phyloP scores from a whole-genome alignment of 2,888 invertebrate species.

The Drosophila macrothrix region DNA sequence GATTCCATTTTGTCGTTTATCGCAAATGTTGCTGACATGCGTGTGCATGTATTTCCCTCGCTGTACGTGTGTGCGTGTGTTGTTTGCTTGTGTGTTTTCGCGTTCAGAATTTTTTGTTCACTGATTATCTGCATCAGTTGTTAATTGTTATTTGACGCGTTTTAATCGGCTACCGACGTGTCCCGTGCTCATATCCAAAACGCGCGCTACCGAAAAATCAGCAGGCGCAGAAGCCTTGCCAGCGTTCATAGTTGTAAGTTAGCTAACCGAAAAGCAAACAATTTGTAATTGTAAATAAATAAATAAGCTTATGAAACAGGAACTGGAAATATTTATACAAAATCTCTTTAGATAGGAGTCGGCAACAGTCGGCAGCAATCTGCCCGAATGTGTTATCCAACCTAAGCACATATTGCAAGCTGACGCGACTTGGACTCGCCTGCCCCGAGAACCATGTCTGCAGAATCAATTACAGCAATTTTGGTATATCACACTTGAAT shows the following conservation, averaged over 20 bases:
- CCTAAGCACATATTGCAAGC: background rate
- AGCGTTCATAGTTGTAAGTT: background rate
- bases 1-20: slow-evolving; percentile 80
- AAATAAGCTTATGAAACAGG: background rate
- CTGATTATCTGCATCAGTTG: slow-evolving; percentile 84
- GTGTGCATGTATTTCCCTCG: slow-evolving; percentile 30
- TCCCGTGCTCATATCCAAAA: slow-evolving; percentile 51
- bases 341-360: background rate
- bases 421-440: background rate
- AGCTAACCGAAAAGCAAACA: background rate
- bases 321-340: background rate
- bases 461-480: background rate
- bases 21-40: slow-evolving; percentile 70
- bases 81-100: slow-evolving; percentile 61
- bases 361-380: background rate
- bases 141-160: slow-evolving; percentile 85
- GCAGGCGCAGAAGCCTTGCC: background rate
- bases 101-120: slow-evolving; percentile 80
- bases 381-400: background rate
- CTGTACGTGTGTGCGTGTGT: slow-evolving; percentile 25
- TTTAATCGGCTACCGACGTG: slow-evolving; percentile 82
- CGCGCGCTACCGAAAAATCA: slow-evolving; percentile 21
- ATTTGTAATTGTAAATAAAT: background rate
- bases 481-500: background rate
- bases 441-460: background rate